Conservation (phyloP, 2,888 invertebrate genomes). For the Mactromeris polynyma region DNA sequence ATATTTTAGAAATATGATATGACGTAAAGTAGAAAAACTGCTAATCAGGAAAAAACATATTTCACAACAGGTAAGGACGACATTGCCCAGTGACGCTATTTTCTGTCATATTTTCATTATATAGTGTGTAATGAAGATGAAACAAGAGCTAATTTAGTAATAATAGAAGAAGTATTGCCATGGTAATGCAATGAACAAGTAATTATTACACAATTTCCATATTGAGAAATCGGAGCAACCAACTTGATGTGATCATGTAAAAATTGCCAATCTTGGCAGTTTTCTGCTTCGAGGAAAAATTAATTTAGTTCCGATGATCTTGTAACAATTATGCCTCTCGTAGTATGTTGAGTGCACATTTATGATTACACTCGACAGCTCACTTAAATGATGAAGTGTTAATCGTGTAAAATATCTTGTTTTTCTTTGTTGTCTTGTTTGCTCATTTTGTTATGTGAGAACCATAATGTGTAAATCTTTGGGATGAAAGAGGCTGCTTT, state of each 20-base stretch:
- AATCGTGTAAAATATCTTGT: not conserved
- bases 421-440: not conserved
- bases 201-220: slow-evolving; percentile 18
- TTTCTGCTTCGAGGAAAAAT: not conserved
- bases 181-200: slow-evolving; percentile 9
- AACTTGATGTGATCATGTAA: not conserved
- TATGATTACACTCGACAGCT: slow-evolving; percentile 3
- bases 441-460: not conserved
- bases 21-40: too few species aligned
- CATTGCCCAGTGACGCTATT: not conserved
- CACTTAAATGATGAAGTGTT: not conserved
- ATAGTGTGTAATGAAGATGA: not conserved
- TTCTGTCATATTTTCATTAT: slow-evolving; percentile 4
- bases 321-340: not conserved
- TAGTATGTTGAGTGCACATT: not conserved
- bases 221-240: not conserved
- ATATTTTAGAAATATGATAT: too few species aligned
- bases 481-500: not conserved
- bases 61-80: too few species aligned
- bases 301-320: slow-evolving; percentile 12
- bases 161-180: not conserved
- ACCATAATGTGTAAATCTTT: not conserved
- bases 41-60: too few species aligned
- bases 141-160: slow-evolving; percentile 24
- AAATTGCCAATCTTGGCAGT: not conserved